These are phyloP conservation scores for Automeris io DNA, from an alignment of 2,888 invertebrate species.

Conservation along the genomic window DNA sequence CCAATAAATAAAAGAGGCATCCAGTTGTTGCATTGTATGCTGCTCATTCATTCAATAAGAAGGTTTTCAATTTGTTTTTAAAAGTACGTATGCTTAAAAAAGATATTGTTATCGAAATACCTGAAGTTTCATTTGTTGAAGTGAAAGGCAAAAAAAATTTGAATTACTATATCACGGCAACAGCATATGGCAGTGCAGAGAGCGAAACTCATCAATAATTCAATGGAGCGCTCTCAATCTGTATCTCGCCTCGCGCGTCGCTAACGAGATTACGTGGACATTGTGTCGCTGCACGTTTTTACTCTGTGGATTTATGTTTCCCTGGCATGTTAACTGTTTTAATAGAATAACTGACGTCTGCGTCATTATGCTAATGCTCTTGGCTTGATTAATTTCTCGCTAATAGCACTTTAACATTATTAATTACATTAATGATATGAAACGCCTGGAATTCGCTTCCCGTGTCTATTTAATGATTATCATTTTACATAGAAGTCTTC, in stretches of 20 bases:
- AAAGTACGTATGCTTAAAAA: too few species aligned
- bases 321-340: slow-evolving; percentile 9
- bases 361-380: not conserved
- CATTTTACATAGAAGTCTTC: too few species aligned
- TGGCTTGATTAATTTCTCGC: not conserved
- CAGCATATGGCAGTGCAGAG: slow-evolving; percentile 7
- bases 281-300: slow-evolving; percentile 11
- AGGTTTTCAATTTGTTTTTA: too few species aligned
- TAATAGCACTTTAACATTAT: not conserved
- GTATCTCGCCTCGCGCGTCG: slow-evolving; percentile 12
- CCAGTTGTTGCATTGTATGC: too few species aligned
- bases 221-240: slow-evolving; percentile 15
- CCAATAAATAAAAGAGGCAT: too few species aligned
- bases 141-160: slow-evolving; percentile 8
- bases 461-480: too few species aligned
- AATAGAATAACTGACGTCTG: slow-evolving; percentile 4
- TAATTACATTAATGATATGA: too few species aligned
- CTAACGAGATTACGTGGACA: slow-evolving; percentile 16
- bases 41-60: too few species aligned
- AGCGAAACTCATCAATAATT: slow-evolving; percentile 10
- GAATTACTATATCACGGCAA: slow-evolving; percentile 7
- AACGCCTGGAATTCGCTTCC: too few species aligned
- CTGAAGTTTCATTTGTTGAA: slow-evolving; percentile 3
- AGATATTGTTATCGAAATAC: not conserved
- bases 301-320: slow-evolving; percentile 9